Evolutionary conservation across 1,140 invertebrate species (phyloP).

Genomic region (Caenorhabditis briggsae): DNA sequence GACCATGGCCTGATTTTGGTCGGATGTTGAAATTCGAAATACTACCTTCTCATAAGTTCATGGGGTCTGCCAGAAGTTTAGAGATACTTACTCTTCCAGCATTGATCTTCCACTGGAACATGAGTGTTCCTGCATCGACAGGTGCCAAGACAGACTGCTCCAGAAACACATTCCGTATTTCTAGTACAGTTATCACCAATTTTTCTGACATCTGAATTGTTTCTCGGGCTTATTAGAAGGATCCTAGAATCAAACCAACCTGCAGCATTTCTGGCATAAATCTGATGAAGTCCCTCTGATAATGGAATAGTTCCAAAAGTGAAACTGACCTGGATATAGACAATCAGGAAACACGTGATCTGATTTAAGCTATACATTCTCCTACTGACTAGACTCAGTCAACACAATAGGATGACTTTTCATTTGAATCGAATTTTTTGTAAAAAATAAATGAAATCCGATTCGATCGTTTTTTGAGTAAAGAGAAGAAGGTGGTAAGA

Average conservation of each 20-base stretch:
- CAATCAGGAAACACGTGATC: neutral
- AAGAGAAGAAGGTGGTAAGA: neutral
- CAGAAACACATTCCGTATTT: slow-evolving; percentile 57
- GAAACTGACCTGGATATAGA: neutral
- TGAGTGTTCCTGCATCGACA: slow-evolving; percentile 59
- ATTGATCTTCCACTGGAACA: slow-evolving; percentile 59
- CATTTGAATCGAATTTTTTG: slow-evolving; percentile 37
- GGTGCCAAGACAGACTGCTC: slow-evolving; percentile 56
- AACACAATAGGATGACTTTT: neutral
- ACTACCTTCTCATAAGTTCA: too few species aligned
- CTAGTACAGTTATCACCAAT: slow-evolving; percentile 49
- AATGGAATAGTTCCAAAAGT: slow-evolving; percentile 31
- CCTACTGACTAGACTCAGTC: slow-evolving; percentile 1
- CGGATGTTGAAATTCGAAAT: too few species aligned
- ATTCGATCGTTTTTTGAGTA: neutral
- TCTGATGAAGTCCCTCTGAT: slow-evolving; percentile 51
- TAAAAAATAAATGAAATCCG: slow-evolving; percentile 9
- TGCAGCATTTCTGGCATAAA: slow-evolving; percentile 38
- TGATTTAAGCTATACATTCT: slow-evolving; percentile 13
- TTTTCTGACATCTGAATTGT: slow-evolving; percentile 15
- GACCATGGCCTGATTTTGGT: too few species aligned
- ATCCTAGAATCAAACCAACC: neutral
- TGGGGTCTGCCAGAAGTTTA: too few species aligned
- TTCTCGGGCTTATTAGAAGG: neutral
- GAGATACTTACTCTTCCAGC: slow-evolving; percentile 64